Evolutionary conservation across 2,888 invertebrate genomes (phyloP).

Genomic region (Himalopsyche anomala): DNA sequence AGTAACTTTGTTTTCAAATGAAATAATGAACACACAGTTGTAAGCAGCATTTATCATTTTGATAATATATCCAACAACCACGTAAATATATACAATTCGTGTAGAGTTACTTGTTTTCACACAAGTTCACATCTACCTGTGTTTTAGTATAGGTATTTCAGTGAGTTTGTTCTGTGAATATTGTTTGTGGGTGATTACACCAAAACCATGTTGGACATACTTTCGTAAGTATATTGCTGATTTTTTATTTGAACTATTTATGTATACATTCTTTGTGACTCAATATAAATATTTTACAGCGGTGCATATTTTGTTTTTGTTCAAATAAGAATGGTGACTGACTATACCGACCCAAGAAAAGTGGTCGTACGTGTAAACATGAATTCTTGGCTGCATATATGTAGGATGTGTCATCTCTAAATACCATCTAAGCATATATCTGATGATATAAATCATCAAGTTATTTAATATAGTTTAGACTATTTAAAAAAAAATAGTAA

Average conservation of each 20-base stretch:
- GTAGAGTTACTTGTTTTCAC: not conserved
- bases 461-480: no score
- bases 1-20: conserved; percentile 8
- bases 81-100: not conserved
- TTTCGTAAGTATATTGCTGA: conserved; percentile 10
- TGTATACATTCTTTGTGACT: conserved; percentile 3
- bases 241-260: conserved; percentile 18
- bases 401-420: not conserved
- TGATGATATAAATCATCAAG: no score
- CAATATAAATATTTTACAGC: not conserved
- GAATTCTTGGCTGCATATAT: conserved; percentile 1
- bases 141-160: conserved; percentile 11
- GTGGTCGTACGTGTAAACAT: not conserved
- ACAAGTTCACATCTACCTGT: conserved; percentile 14
- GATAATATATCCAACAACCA: not conserved
- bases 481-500: no score
- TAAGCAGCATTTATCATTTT: not conserved
- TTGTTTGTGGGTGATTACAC: conserved; percentile 33
- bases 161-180: conserved; percentile 41
- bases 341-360: not conserved
- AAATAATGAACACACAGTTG: not conserved
- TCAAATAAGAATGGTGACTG: conserved; percentile 25
- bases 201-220: conserved; percentile 27
- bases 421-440: not conserved
- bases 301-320: not conserved